phyloP scores from a whole-genome alignment of 2,113 vertebrate genomes.

The Leptosomus discolor region DNA sequence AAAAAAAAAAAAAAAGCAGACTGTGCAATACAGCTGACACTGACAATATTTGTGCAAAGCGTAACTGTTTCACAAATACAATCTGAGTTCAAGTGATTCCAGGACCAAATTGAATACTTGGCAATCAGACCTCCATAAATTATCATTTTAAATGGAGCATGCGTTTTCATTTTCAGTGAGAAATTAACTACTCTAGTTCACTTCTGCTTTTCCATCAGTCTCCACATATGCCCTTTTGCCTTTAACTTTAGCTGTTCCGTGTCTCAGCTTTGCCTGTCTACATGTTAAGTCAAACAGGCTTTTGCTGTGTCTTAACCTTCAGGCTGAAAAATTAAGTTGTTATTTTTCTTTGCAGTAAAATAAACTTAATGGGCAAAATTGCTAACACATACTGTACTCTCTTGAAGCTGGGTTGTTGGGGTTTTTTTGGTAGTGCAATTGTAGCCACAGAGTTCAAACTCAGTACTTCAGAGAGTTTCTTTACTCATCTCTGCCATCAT shows the following conservation, averaged over 20 bases:
- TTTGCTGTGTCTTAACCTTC: not conserved
- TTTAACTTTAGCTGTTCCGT: not conserved
- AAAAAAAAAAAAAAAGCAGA: not conserved
- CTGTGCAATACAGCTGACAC: constrained; percentile 22
- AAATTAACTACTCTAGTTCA: not conserved
- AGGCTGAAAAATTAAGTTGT: not conserved
- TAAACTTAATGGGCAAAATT: not conserved
- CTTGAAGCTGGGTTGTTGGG: not conserved
- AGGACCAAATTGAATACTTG: constrained; percentile 37
- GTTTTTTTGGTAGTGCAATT: not conserved
- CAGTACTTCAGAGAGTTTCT: not conserved
- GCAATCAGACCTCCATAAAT: constrained; percentile 31
- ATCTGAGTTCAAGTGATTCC: constrained; percentile 20
- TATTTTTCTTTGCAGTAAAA: not conserved
- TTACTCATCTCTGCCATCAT: not conserved
- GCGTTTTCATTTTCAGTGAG: not conserved
- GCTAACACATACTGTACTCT: not conserved
- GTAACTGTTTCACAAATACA: constrained; percentile 11
- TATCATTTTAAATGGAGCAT: not conserved
- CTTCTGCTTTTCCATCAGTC: not conserved
- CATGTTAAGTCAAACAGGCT: not conserved
- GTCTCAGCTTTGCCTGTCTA: not conserved
- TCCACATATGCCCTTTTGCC: not conserved
- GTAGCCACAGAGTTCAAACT: not conserved
- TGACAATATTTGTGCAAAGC: constrained; percentile 36